Base-by-base conservation (phyloP, 1,140 invertebrate genomes). In the Reticulitermes speratus region DNA sequence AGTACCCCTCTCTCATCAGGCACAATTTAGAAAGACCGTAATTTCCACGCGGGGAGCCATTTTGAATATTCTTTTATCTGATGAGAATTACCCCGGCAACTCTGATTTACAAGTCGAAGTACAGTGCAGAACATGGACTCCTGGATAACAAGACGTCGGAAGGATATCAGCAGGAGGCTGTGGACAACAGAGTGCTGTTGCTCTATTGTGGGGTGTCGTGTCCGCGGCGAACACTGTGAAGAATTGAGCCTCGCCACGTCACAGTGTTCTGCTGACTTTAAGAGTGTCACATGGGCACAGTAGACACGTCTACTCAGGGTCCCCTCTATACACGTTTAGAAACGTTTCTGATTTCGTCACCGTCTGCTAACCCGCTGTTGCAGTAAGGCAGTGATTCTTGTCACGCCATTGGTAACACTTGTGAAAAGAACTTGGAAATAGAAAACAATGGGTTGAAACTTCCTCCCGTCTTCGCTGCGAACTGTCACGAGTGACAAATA, bases 401-500 rank as follows among this genome's bases (percentile, higher is more conserved):
- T 12, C 65, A 75, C 65, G 65, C 25, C 65, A n/a, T 75, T 25
- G n/a, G 65, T 30, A 75, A 75, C 65, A 30, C 65, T 65, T 6
- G n/a, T 75, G 65, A 75, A 75, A 75, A 75, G 65, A 75, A 75
- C 65, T 75, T 30, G 25, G 25, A 75, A 75, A 75, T 75, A 75
- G 65, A 30, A 65, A 75, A 75, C 65, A 75, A 75, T 75, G 65
- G 65, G 0, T 30, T 30, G 9, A 75, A 30, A 30, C 65, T 75
- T 75, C n/a, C 65, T 23, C 65, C 25, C 25, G 65, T 75, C 65
- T 25, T 75, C 65, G 65, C n/a, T 75, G n/a, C n/a, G 8, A 75
- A 30, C 65, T 75, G 65, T 75, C 65, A 75, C n/a, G 65, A 75
- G 25, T 75, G 65, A 75, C 65, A 75, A 75, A 75, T 75, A 75